Base-by-base conservation (phyloP, 2,888 invertebrate species). In the Busseola fusca region DNA sequence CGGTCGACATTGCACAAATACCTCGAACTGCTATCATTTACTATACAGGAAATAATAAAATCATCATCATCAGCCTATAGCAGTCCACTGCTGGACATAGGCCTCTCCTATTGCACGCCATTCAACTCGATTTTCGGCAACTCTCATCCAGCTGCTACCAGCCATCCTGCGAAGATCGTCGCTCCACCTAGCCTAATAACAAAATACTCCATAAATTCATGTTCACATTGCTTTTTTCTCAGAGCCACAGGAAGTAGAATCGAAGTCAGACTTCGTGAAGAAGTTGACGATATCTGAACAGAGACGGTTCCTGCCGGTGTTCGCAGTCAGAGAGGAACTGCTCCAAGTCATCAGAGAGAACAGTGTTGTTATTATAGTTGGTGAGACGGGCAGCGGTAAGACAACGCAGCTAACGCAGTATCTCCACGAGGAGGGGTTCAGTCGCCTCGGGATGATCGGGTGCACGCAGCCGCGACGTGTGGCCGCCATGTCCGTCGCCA, bases 401-500 rank as follows among this genome's bases (percentile, higher is more conserved):
- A 99, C 99, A 0, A 99, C 99, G 0, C 99, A 99, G 89, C 94
- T 99, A 54, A 99, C 99, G 0, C 99, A 99, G 92, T 99, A 99
- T 91, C 95, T 99, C 0, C 98, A 99, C 91, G 99, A 99, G 93
- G 99, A 99, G 87, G 99, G 99, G 0, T 98, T 98, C 95, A 99
- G 98, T 86, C 97, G 97, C 81, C 97, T 97, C 86, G 99, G 99
- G 40, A 98, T 98, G 97, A 98, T 99, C 84, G 99, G 99, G 0
- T 99, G 99, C 92, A 99, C 99, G 0, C 99, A 99, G 93, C 99
- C 99, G 0, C 96, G 99, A 0, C 87, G 95, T 0, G 99, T 99
- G 0, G 99, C 99, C 59, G 99, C 99, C 78, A 99, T 99, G 99
- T 99, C 99, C 0, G 99, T 99, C 0, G 99, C 99, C 1, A 99